A percentile compares a stretch with the other conserved stretches of the same genome.
Evolutionary conservation across 2,797 vertebrate species (phyloP).

Genomic region (Arnoldichthys spilopterus): DNA sequence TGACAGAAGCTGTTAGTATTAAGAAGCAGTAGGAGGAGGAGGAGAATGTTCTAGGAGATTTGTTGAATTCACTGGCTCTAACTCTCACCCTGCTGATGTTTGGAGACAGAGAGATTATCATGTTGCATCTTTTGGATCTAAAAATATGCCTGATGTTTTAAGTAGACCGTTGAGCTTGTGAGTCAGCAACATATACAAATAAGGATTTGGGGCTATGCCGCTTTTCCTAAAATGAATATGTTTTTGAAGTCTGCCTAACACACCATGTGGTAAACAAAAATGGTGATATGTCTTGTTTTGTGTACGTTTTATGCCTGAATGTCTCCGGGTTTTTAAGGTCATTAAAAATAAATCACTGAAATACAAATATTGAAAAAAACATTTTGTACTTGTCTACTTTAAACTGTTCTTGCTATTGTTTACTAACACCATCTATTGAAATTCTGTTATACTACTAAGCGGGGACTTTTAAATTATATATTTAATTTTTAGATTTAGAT

Average conservation of each 20-base stretch:
- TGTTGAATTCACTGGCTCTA: not conserved
- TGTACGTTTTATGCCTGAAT: too few relatives aligned
- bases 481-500: too few relatives aligned
- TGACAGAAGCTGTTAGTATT: constrained; percentile 35
- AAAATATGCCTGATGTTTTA: not conserved
- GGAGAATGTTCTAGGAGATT: not conserved
- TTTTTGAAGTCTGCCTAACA: not conserved
- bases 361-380: too few relatives aligned
- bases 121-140: not conserved
- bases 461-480: too few relatives aligned
- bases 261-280: too few relatives aligned
- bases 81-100: not conserved
- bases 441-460: too few relatives aligned
- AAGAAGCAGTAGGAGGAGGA: not conserved
- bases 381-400: too few relatives aligned
- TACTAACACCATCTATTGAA: too few relatives aligned
- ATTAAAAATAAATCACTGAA: too few relatives aligned
- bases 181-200: not conserved
- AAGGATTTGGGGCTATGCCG: not conserved
- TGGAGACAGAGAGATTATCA: not conserved
- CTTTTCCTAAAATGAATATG: not conserved
- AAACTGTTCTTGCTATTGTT: too few relatives aligned
- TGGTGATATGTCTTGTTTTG: too few relatives aligned
- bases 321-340: too few relatives aligned
- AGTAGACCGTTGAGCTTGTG: not conserved